Evolutionary conservation across 2,113 vertebrate species (phyloP).

Genomic region (Herpailurus yagouaroundi): DNA sequence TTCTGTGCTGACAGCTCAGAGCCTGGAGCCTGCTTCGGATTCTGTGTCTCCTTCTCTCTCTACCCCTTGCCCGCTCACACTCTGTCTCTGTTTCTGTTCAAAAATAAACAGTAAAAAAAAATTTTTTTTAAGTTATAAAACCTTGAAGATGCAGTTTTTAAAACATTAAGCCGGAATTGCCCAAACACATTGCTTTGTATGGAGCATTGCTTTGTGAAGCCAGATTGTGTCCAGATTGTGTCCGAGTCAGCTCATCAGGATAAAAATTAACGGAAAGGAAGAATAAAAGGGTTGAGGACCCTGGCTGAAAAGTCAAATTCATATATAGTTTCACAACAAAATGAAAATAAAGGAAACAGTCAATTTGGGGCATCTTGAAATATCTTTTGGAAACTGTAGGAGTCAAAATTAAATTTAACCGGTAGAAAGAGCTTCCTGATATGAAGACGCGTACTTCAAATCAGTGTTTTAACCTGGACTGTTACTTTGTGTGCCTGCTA

Average conservation of each 20-base stretch:
- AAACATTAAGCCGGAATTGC: constrained; percentile 46
- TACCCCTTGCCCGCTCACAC: no score
- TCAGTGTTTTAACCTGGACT: constrained; percentile 42
- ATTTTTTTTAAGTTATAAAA: background rate
- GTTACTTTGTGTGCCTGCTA: constrained; percentile 30
- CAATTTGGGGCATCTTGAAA: background rate
- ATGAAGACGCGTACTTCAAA: background rate
- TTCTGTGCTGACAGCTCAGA: no score
- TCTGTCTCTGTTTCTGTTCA: no score
- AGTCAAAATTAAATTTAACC: constrained; percentile 69
- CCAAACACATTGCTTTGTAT: background rate
- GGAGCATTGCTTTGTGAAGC: constrained; percentile 25
- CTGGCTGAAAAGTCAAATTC: constrained; percentile 48
- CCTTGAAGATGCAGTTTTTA: constrained; percentile 18
- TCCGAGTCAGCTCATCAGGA: constrained; percentile 51
- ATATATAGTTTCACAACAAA: constrained; percentile 59
- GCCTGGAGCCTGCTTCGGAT: no score
- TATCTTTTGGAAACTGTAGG: constrained; percentile 58
- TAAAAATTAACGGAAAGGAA: constrained; percentile 58
- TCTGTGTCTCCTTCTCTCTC: no score
- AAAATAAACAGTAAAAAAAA: no score
- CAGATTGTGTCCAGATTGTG: background rate
- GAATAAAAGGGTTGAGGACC: constrained; percentile 42
- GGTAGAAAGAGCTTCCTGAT: constrained; percentile 31
- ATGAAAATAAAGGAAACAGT: constrained; percentile 52